Evolutionary conservation across 2,113 vertebrate genomes (phyloP), one percentile per base, ranked within the genome.

Genomic region (Capra hircus): DNA sequence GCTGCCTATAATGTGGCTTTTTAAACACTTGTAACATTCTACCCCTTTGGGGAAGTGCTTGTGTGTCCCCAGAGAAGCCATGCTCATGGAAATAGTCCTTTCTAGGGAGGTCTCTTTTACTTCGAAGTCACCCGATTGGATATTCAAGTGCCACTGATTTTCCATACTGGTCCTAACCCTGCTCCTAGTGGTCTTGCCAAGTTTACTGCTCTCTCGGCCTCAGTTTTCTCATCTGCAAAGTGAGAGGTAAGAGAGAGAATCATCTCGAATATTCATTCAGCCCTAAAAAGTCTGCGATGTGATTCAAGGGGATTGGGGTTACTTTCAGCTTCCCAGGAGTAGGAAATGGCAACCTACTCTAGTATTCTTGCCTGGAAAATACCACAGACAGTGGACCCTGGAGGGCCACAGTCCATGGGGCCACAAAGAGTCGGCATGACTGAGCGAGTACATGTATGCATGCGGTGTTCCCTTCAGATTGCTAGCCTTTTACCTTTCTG

Each of bases 61-160:
- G 0, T 3, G 45, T 16, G 19, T 10, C 50, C 50, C 40, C 50
- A 6, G 55, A 28, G 59, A 45, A 87, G 60, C 21, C n/a, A 40
- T 21, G 6, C n/a, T 82, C 33, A 8, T 21, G 74, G 43, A 74
- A 45, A 33, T 19, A 28, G 11, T n/a, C 33, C 23, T 21, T 48
- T 57, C 55, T 50, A 40, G 59, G 43, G 16, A 45, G 28, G 27
- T 74, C 21, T 53, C 50, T 4, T 71, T 82, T n/a, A 50, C 74
- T 27, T 30, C 1, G 1, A 6, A 52, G 25, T 21, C 15, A 5
- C 21, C 19, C 11, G 4, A 11, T 21, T 17, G 13, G 7, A 15
- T 78, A 40, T 36, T 45, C 33, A 33, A 40, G 10, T 6, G 27
- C 60, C n/a, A 21, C 11, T 11, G 1, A 9, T 25, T 59, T 33